Evolutionary conservation across 2,797 vertebrate genomes (phyloP), one percentile per base, ranked within the genome.

Genomic region (Sebastes ruberrimus): DNA sequence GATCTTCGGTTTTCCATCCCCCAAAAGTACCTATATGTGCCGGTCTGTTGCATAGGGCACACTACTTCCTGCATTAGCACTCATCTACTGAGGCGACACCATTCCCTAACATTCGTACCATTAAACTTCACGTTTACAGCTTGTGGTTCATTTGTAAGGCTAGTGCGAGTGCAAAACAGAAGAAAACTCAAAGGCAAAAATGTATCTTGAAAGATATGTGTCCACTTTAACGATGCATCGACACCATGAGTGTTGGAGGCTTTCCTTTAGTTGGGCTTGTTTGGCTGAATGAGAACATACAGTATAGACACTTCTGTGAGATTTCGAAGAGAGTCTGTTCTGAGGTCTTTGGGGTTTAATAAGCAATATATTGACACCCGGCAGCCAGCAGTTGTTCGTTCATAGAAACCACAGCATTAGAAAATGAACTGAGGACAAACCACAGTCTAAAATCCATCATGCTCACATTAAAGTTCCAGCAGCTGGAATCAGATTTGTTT

Each of bases 401-500:
- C 52, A 68, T 52, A 11, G 10, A 57, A 70, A 59, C 30, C 9
- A 27, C 2, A 66, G 38, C 23, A 10, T 67, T 61, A 74, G 20
- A 75, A 60, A 84, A 60, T 66, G 33, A 80, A 56, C 38, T 3
- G 20, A 53, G 56, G 33, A 57, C 61, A 62, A 72, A 76, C 55
- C 27, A 16, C 55, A 27, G 30, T 67, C 49, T 72, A 32, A 82
- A 81, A 69, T 76, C 78, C 60, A 68, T 85, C 53, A 38, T 52
- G 65, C 35, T 76, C 27, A 32, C 64, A 89, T 81, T 84, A 49
- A 85, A 85, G 83, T 82, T 77, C 61, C 49, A 59, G 60, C 27
- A 52, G 53, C 69, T 83, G 61, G 63, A 80, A 80, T 88, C 46
- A 28, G 32, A 81, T 83, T 84, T 71, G 66, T 80, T 89, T 85